Evolutionary conservation across 2,797 vertebrate species (phyloP), one percentile per base, ranked within the genome.

Genomic region (Melanogrammus aeglefinus): DNA sequence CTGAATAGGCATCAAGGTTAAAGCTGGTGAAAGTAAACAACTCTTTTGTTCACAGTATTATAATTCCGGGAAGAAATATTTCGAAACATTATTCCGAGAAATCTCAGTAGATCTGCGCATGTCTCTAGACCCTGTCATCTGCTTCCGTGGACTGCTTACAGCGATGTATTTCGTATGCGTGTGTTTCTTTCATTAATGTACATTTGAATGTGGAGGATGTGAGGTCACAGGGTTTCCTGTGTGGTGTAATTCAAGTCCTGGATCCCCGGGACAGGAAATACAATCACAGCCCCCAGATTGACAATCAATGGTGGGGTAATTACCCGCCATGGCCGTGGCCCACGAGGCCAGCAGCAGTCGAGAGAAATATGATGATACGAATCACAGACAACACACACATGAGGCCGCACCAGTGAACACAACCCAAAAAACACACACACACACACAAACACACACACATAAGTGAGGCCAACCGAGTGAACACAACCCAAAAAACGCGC

Each of bases 281-380:
- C 78, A 82, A 73, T 84, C 84, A 80, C 75, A 84, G 77, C 73
- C 78, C 84, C 87, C 66, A 69, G 70, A 78, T 81, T 82, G 87
- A 90, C 87, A 91, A 84, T 90, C 82, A 86, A 51, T 75, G 73
- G 79, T 24, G 79, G 77, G 84, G 80, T 80, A 87, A 83, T 91
- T 85, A 86, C 84, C 81, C 77, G 31, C 31, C 31, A 2, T 85
- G 80, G 75, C 85, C 85, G 77, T 77, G 88, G 79, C 80, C 76
- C 79, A 76, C 79, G 79, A 81, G 85, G 80, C 78, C 70, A 16
- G 79, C 75, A 73, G 75, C 69, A 0, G 31, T 33, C 31, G 3
- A 29, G 27, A 72, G 73, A 77, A 77, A 79, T 75, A 86, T 77
- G 85, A 84, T 85, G 82, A 89, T 85, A 83, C 73, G 75, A 76